phyloP scores from a whole-genome alignment of 53 echinoderm and acorn worm genomes.

The Holothuria leucospilota region DNA sequence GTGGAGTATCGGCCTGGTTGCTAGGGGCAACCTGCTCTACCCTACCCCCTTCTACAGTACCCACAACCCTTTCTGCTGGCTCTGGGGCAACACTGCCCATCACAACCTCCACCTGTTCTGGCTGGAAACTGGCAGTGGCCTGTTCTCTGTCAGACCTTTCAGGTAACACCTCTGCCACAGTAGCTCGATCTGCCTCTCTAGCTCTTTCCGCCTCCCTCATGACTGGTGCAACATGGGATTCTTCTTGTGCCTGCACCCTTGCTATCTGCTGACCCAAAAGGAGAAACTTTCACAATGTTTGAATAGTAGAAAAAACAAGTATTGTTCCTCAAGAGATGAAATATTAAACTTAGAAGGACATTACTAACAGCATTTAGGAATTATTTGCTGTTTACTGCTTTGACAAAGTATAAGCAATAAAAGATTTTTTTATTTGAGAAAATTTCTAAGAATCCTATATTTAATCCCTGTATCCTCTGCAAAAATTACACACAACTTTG shows the following conservation, averaged over 20 bases:
- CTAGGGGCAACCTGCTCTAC: constrained; percentile 42
- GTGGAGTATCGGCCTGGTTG: constrained; percentile 21
- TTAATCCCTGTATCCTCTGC: too few species aligned
- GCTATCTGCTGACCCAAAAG: background rate
- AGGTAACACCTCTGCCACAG: constrained; percentile 13
- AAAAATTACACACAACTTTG: too few species aligned
- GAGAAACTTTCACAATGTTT: too few species aligned
- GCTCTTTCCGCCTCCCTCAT: constrained; percentile 39
- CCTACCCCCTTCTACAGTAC: constrained; percentile 18
- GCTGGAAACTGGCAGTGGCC: constrained; percentile 23
- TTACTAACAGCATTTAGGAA: too few species aligned
- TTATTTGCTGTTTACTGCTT: too few species aligned
- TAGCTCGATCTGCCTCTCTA: background rate
- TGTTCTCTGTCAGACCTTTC: constrained; percentile 39
- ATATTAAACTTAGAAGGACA: too few species aligned
- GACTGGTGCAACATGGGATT: constrained; percentile 16
- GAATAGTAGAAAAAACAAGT: too few species aligned
- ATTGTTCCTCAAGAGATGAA: too few species aligned
- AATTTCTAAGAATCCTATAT: too few species aligned
- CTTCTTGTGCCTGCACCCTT: constrained; percentile 40
- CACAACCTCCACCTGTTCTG: constrained; percentile 35
- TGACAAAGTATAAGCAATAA: too few species aligned
- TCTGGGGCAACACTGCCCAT: constrained; percentile 33
- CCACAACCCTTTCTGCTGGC: constrained; percentile 16
- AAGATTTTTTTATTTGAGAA: too few species aligned